A percentile compares a stretch with the other conserved stretches of the same genome.
phyloP scores from a whole-genome alignment of 2,113 vertebrate species.

The Coracopsis vasa region DNA sequence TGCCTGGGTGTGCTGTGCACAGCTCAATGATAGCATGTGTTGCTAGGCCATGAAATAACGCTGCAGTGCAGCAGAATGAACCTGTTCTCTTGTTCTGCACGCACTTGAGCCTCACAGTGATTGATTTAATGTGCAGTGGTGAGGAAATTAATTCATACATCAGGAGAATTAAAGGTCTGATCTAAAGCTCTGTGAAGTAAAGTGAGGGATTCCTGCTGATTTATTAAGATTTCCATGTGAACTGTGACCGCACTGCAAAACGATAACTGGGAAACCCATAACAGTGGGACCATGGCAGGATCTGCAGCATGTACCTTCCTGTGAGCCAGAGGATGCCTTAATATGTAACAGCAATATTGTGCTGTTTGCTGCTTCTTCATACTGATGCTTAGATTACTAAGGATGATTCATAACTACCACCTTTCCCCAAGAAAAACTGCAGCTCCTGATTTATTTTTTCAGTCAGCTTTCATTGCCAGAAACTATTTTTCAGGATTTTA shows the following conservation, averaged over 20 bases:
- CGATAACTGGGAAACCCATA: fast-evolving
- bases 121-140: fast-evolving
- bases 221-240: not conserved
- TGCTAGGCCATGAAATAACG: not conserved
- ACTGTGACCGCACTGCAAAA: not conserved
- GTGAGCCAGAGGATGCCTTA: not conserved
- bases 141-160: not conserved
- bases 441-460: not conserved
- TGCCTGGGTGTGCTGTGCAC: fast-evolving
- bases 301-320: not conserved
- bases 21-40: fast-evolving
- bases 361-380: not conserved
- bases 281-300: fast-evolving
- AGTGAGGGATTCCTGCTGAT: not conserved
- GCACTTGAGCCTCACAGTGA: fast-evolving
- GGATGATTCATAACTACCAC: not conserved
- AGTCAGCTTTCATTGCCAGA: not conserved
- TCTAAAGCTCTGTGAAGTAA: not conserved
- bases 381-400: not conserved
- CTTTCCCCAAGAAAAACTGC: not conserved
- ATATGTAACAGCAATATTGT: not conserved
- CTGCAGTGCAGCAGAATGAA: not conserved
- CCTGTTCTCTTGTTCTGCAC: fast-evolving
- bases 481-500: not conserved
- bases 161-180: not conserved